These are phyloP conservation scores for Penaeus chinensis DNA, from an alignment of 1,140 invertebrate species.

Conservation along the genomic window DNA sequence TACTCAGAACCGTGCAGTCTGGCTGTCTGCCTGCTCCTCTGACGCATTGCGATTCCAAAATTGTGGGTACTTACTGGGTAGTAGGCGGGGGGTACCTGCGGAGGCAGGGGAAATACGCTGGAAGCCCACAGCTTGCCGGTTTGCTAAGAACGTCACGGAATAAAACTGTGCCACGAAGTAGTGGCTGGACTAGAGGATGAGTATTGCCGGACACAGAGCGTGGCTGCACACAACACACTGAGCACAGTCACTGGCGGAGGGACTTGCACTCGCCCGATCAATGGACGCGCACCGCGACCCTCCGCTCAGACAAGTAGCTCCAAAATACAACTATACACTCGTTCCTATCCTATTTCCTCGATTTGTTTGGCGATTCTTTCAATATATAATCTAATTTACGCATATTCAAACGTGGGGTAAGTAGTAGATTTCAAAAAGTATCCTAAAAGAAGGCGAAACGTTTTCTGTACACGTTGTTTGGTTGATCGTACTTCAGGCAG, in stretches of 20 bases:
- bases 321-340: slow-evolving; percentile 26
- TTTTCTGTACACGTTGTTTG: slow-evolving; percentile 9
- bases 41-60: slow-evolving; percentile 63
- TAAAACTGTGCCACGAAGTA: slow-evolving; percentile 62
- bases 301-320: slow-evolving; percentile 50
- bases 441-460: neutral
- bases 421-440: neutral
- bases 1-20: slow-evolving; percentile 7
- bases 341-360: neutral
- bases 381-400: too few species aligned
- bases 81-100: slow-evolving; percentile 64
- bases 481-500: slow-evolving; percentile 36
- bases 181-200: slow-evolving; percentile 63
- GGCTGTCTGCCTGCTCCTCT: slow-evolving; percentile 5
- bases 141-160: slow-evolving; percentile 58
- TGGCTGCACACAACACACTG: slow-evolving; percentile 63
- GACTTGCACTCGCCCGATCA: slow-evolving; percentile 59
- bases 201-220: slow-evolving; percentile 60
- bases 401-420: too few species aligned
- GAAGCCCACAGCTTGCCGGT: slow-evolving; percentile 64
- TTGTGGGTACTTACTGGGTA: slow-evolving; percentile 62
- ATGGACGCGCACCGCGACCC: slow-evolving; percentile 55
- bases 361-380: neutral
- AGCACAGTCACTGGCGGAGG: slow-evolving; percentile 62
- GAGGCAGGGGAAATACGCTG: slow-evolving; percentile 64